These are phyloP conservation scores for Amniataba percoides DNA, from an alignment of 2,797 vertebrate species.

Conservation along the genomic window DNA sequence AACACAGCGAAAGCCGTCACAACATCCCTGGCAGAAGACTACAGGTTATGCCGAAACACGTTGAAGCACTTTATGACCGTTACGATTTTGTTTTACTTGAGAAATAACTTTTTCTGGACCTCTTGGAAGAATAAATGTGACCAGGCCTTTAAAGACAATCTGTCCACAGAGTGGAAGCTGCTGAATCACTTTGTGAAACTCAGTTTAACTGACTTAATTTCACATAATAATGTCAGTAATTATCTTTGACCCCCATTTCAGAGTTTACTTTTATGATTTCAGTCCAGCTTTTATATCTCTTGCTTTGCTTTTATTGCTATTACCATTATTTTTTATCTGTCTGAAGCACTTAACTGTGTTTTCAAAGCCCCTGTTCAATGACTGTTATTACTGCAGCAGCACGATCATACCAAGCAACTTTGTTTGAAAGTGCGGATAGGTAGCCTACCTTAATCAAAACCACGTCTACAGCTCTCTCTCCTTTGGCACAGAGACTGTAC, in stretches of 20 bases:
- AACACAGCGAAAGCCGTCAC: conserved; percentile 63
- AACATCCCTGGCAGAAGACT: conserved; percentile 45
- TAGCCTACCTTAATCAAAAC: conserved; percentile 94
- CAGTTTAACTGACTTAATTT: conserved; percentile 11
- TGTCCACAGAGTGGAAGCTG: not conserved
- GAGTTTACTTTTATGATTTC: conserved; percentile 40
- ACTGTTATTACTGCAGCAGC: conserved; percentile 42
- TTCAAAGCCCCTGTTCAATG: conserved; percentile 40
- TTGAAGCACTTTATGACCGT: conserved; percentile 30
- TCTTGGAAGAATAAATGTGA: conserved; percentile 16
- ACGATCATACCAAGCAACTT: conserved; percentile 56
- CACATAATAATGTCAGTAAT: conserved; percentile 31
- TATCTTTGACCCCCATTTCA: conserved; percentile 35
- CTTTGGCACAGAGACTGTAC: conserved; percentile 95
- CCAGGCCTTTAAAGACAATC: conserved; percentile 31
- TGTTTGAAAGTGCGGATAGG: conserved; percentile 49
- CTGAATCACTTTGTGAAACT: conserved; percentile 25
- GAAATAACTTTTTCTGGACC: conserved; percentile 17
- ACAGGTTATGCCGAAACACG: conserved; percentile 34
- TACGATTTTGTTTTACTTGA: conserved; percentile 32
- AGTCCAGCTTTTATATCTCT: conserved; percentile 22
- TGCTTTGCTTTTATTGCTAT: conserved; percentile 40
- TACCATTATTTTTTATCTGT: conserved; percentile 36
- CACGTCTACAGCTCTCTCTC: conserved; percentile 92
- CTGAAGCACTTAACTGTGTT: conserved; percentile 36